Evolutionary conservation across 2,797 vertebrate species (phyloP).

Genomic region (Chromobotia macracanthus): DNA sequence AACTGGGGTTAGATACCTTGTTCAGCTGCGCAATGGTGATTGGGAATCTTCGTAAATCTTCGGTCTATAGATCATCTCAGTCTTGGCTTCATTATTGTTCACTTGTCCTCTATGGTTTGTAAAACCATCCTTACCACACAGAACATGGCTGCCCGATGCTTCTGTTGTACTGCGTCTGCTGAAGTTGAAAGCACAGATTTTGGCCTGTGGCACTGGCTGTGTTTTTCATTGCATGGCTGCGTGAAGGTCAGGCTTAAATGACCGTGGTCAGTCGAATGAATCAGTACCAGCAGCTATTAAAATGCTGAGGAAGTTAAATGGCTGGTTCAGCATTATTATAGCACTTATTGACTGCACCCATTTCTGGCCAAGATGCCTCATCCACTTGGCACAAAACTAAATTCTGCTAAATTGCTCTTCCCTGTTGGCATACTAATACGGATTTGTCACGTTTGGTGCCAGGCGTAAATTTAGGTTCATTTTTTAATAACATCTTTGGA

Average conservation of each 20-base stretch:
- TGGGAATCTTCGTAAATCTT: not conserved
- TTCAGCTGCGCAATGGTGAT: no score
- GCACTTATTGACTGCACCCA: slow-evolving; percentile 39
- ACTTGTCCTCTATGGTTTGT: not conserved
- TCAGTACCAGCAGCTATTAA: slow-evolving; percentile 44
- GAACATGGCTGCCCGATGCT: not conserved
- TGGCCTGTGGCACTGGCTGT: slow-evolving; percentile 6
- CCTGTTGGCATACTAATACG: slow-evolving; percentile 36
- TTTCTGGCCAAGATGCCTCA: slow-evolving; percentile 26
- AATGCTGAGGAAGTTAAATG: slow-evolving; percentile 31
- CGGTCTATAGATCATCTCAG: not conserved
- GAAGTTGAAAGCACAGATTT: slow-evolving; percentile 28
- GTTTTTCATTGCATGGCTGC: slow-evolving; percentile 15
- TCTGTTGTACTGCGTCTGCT: not conserved
- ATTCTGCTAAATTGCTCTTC: slow-evolving; percentile 12
- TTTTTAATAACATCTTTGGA: not conserved
- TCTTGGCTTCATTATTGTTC: not conserved
- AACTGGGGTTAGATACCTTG: no score
- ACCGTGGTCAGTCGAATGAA: slow-evolving; percentile 32
- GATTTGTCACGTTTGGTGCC: not conserved
- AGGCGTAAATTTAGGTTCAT: not conserved
- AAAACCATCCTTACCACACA: not conserved
- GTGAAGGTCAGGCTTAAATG: slow-evolving; percentile 48
- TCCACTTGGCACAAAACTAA: slow-evolving; percentile 12
- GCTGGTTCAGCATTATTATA: slow-evolving; percentile 48